Conservation (phyloP, 2,113 vertebrate species). For the Acrocephalus kingi region DNA sequence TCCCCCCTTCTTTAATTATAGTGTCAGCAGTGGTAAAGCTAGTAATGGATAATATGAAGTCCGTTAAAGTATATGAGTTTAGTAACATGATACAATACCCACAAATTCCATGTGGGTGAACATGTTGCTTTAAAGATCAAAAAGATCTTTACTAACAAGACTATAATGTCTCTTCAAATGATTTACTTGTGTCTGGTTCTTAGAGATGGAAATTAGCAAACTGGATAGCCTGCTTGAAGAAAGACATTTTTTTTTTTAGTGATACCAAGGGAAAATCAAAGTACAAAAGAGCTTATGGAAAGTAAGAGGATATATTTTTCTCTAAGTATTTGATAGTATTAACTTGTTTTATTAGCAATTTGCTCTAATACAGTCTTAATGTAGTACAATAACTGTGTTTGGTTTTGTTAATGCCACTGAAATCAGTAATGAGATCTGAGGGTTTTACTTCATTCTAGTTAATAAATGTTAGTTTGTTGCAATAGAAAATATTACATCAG, state of each 20-base stretch:
- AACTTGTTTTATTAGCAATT: slow-evolving; percentile 62
- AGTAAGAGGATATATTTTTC: slow-evolving; percentile 18
- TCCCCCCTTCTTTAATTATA: not conserved
- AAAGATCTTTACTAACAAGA: not conserved
- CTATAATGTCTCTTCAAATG: slow-evolving; percentile 22
- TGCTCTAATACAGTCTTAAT: slow-evolving; percentile 53
- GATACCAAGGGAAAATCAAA: slow-evolving; percentile 52
- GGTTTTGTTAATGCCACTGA: slow-evolving; percentile 47
- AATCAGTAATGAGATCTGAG: slow-evolving; percentile 30
- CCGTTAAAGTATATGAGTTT: slow-evolving; percentile 8
- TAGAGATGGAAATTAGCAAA: slow-evolving; percentile 34
- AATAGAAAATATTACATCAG: not conserved
- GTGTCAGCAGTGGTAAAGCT: not conserved
- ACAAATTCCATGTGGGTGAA: slow-evolving; percentile 1
- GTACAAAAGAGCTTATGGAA: slow-evolving; percentile 15
- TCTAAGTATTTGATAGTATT: slow-evolving; percentile 54
- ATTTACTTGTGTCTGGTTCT: slow-evolving; percentile 4
- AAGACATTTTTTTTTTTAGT: slow-evolving; percentile 31
- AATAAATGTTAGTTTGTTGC: slow-evolving; percentile 3
- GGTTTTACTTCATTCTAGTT: slow-evolving; percentile 19
- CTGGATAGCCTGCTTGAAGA: slow-evolving; percentile 19
- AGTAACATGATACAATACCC: slow-evolving; percentile 33
- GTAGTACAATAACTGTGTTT: slow-evolving; percentile 41
- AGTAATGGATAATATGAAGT: not conserved
- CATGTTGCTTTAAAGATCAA: slow-evolving; percentile 38